phyloP scores from a whole-genome alignment of 2,888 invertebrate genomes.

The Lasius platythorax region DNA sequence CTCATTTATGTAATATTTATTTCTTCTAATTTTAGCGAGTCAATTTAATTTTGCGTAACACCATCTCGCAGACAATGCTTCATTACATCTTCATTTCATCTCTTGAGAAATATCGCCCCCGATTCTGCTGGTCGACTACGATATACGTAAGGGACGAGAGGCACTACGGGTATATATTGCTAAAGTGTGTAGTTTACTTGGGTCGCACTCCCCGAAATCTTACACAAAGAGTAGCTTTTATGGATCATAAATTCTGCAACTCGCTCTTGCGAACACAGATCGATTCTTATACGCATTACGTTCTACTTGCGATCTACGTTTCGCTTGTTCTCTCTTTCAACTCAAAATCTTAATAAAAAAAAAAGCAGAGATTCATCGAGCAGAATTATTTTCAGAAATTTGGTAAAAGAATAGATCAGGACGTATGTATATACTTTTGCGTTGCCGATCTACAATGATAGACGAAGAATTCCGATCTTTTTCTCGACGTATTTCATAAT shows the following conservation, averaged over 20 bases:
- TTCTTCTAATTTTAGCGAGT: not conserved
- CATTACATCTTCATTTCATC: not conserved
- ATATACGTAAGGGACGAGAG: conserved; percentile 24
- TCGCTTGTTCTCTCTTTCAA: not conserved
- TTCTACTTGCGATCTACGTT: not conserved
- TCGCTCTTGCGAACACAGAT: not conserved
- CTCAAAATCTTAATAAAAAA: not conserved
- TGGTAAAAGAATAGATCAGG: not conserved
- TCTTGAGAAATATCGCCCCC: conserved; percentile 49
- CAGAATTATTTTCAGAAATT: not conserved
- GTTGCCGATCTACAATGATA: not conserved
- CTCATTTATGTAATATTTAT: not conserved
- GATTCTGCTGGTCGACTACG: conserved; percentile 48
- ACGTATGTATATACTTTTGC: not conserved
- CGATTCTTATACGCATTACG: not conserved
- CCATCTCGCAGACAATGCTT: not conserved
- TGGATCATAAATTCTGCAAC: not conserved
- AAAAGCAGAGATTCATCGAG: not conserved
- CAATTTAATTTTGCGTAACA: not conserved
- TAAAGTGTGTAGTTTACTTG: conserved; percentile 68
- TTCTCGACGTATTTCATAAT: not conserved
- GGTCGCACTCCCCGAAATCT: conserved; percentile 75
- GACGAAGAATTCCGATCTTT: not conserved
- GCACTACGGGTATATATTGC: conserved; percentile 71
- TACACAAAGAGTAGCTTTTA: not conserved